Conservation (phyloP, 2,888 invertebrate species). For the Xanthorhoe spadicearia region DNA sequence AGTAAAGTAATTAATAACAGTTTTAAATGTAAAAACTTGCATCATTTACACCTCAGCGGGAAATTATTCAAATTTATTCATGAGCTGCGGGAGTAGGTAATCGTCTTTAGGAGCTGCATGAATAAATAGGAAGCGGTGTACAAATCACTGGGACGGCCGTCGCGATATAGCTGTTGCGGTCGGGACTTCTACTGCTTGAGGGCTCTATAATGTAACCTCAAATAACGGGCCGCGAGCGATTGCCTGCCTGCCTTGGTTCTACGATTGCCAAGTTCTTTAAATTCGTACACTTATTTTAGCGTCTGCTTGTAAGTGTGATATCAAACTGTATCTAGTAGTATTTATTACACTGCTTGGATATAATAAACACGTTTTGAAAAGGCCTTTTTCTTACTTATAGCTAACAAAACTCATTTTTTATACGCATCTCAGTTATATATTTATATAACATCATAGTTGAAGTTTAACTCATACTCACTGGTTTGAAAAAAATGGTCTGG, state of each 20-base stretch:
- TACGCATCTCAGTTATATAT: no score
- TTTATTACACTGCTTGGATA: not conserved
- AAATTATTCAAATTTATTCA: slow-evolving; percentile 82
- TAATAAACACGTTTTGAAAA: not conserved
- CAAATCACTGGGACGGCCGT: slow-evolving; percentile 69
- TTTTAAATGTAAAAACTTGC: slow-evolving; percentile 81
- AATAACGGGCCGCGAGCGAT: slow-evolving; percentile 17
- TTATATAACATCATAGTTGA: no score
- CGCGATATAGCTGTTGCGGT: slow-evolving; percentile 50
- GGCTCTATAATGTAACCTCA: slow-evolving; percentile 27
- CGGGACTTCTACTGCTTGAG: slow-evolving; percentile 24
- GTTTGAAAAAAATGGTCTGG: no score
- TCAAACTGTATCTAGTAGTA: not conserved
- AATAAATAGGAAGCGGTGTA: slow-evolving; percentile 78
- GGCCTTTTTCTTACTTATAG: not conserved
- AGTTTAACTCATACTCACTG: no score
- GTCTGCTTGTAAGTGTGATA: not conserved
- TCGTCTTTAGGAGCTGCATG: slow-evolving; percentile 78
- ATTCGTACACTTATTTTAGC: not conserved
- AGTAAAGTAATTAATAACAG: slow-evolving; percentile 74
- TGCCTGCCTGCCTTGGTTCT: slow-evolving; percentile 14
- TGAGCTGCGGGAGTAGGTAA: slow-evolving; percentile 77
- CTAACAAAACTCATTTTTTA: not conserved
- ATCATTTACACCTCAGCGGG: slow-evolving; percentile 78
- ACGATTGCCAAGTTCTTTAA: slow-evolving; percentile 2